A percentile compares a stretch with the other conserved stretches of the same genome.
Conservation (phyloP, 2,113 vertebrate genomes). For the Riparia riparia region DNA sequence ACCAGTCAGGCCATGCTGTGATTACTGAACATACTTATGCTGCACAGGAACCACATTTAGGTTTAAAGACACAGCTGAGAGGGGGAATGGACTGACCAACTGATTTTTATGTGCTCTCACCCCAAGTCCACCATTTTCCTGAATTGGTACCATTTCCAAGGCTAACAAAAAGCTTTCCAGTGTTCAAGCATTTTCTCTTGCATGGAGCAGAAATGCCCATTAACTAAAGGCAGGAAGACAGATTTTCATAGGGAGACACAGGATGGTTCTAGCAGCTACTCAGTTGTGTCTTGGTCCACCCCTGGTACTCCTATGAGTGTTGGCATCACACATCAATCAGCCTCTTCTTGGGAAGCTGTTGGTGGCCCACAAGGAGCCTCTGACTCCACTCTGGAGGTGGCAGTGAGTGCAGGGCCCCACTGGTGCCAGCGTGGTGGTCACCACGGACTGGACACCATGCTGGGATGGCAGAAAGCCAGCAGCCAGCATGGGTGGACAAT, state of each 20-base stretch:
- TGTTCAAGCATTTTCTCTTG: background rate
- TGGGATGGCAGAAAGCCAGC: background rate
- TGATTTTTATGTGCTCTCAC: background rate
- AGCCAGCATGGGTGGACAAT: background rate
- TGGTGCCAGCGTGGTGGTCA: background rate
- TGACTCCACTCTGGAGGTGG: background rate
- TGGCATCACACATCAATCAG: background rate
- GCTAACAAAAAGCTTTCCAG: background rate
- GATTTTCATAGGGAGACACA: background rate
- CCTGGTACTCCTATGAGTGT: rapidly evolving
- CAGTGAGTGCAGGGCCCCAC: background rate
- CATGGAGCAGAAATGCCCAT: background rate
- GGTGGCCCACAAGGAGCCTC: background rate
- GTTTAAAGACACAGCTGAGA: background rate
- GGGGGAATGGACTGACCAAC: background rate
- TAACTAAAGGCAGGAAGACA: background rate
- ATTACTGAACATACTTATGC: background rate
- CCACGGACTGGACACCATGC: rapidly evolving
- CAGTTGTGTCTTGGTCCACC: background rate
- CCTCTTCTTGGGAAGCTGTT: background rate
- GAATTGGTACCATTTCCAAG: background rate
- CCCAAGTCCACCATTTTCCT: background rate
- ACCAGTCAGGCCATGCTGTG: background rate
- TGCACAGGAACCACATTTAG: background rate
- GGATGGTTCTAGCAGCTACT: background rate